These are phyloP conservation scores for Pogonocichla stellata DNA, from an alignment of 2,113 vertebrate species.

Conservation along the genomic window DNA sequence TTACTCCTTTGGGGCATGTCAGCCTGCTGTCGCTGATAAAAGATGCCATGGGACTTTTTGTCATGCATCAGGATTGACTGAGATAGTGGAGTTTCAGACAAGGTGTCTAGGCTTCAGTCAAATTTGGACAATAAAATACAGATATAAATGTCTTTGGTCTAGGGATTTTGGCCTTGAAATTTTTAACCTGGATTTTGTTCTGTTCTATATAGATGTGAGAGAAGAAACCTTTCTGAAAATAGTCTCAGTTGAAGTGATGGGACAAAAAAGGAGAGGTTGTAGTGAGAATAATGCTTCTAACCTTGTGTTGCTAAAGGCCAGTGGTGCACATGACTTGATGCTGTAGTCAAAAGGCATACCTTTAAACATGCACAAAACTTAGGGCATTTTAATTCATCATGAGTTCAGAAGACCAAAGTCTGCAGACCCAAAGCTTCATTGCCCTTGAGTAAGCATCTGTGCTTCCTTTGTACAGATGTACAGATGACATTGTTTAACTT, in stretches of 20 bases:
- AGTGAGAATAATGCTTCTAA: background rate
- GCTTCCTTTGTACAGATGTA: background rate
- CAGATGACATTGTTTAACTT: background rate
- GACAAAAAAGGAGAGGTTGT: background rate
- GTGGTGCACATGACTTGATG: background rate
- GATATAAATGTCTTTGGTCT: background rate
- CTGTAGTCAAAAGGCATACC: background rate
- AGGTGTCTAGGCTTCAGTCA: background rate
- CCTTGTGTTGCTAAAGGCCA: background rate
- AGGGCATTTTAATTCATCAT: background rate
- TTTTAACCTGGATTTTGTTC: background rate
- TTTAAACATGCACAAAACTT: background rate
- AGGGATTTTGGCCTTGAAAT: background rate
- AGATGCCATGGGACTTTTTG: background rate
- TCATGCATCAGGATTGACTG: background rate
- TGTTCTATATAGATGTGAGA: background rate
- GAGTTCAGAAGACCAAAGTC: background rate
- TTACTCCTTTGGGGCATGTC: background rate
- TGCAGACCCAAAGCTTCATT: background rate
- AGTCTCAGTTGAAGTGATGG: accelerated
- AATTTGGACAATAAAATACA: background rate
- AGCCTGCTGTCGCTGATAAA: background rate
- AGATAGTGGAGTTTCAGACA: background rate
- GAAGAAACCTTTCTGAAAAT: background rate
- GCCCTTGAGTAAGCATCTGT: background rate